phyloP scores from a whole-genome alignment of 23 tunicate species.

The Ciona savignyi region DNA sequence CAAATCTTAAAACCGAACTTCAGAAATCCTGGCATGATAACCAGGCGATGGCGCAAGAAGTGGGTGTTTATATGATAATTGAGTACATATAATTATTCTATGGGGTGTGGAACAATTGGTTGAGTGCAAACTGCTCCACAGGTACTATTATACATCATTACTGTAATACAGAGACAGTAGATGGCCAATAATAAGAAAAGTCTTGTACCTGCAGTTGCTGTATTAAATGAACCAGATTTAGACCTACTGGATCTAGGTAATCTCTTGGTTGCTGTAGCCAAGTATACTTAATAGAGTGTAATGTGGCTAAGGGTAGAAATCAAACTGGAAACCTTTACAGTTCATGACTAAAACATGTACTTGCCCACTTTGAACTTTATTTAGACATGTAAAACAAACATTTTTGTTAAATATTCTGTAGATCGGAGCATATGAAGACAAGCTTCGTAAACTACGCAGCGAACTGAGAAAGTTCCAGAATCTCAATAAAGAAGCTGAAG shows the following conservation, averaged over 20 bases:
- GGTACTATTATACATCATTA: neutral
- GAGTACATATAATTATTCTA: too few relatives aligned
- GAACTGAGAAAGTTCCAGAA: slow-evolving; percentile 47
- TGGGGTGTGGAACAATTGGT: neutral
- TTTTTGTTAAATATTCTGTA: neutral
- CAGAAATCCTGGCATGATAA: slow-evolving; percentile 85
- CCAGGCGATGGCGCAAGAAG: slow-evolving; percentile 82
- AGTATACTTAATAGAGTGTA: too few relatives aligned
- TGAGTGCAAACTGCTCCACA: neutral
- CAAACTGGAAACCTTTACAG: too few relatives aligned
- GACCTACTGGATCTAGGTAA: too few relatives aligned
- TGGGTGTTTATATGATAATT: slow-evolving; percentile 1
- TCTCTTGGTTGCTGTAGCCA: neutral
- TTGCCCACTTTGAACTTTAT: too few relatives aligned
- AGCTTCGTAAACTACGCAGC: slow-evolving; percentile 44
- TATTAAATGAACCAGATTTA: too few relatives aligned
- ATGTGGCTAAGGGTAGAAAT: too few relatives aligned
- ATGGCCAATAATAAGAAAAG: too few relatives aligned
- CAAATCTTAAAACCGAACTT: slow-evolving; percentile 64
- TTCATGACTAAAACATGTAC: too few relatives aligned
- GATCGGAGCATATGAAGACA: slow-evolving; percentile 88
- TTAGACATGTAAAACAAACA: too few relatives aligned
- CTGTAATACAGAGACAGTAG: neutral
- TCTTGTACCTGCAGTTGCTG: too few relatives aligned
- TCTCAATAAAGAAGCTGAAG: slow-evolving; percentile 52